Evolutionary conservation across 2,888 invertebrate genomes (phyloP), one percentile per base, ranked within the genome.

Genomic region (Stenchaetothrips biformis): DNA sequence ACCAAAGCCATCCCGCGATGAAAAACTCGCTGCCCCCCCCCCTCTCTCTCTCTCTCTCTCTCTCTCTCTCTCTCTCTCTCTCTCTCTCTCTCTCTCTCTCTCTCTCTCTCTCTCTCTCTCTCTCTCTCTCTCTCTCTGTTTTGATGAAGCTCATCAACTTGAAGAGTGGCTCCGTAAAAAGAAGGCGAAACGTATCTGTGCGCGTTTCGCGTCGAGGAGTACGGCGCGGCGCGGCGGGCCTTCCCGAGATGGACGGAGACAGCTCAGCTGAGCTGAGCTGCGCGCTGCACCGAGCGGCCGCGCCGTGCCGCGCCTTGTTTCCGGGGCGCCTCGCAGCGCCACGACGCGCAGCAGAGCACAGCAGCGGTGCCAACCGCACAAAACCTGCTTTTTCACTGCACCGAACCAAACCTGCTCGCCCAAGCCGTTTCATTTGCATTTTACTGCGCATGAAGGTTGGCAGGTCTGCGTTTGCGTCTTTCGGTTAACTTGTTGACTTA

Each of bases 331-430:
- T 25, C 11, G 7, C 67, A 25, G 25, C 21, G 7, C 25, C 53
- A 2, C 53, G 53, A 53, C 37, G 37, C 37, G 37, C 37, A 37
- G 37, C 37, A 37, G 37, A 37, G 37, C 37, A 37, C 37, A 37
- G 53, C 53, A 9, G 16, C 16, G 53, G 53, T 16, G 16, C 53
- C 53, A 53, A 9, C 9, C 67, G 67, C 67, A 74, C 67, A 74
- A 74, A 59, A 74, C 67, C 67, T 25, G 67, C 67, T 74, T 74
- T 74, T 74, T 74, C 67, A 74, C 67, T 74, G 67, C 67, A 74
- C 67, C 21, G 21, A 67, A 67, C 21, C 21, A 67, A 67, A 67
- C 21, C 67, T 53, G 53, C 53, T 53, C 37, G 37, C 37, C 37
- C 37, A 37, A 37, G 67, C 67, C 67, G 25, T 74, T 74, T 21